Base-by-base conservation (phyloP, 2,113 vertebrate genomes). In the Prolemur simus region DNA sequence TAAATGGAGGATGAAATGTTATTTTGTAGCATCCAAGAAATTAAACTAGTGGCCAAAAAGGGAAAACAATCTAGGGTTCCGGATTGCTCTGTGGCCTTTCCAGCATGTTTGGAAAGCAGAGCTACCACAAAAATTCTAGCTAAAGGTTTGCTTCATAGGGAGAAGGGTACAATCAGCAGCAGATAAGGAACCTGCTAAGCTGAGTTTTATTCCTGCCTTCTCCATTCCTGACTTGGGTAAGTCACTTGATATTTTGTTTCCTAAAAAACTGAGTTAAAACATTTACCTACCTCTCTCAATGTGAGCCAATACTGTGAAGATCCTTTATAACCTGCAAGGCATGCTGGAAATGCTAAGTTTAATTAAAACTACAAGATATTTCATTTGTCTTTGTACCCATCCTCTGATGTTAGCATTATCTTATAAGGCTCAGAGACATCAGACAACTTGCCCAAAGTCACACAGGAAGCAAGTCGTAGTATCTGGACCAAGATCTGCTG, bases 271-370 rank as follows among this genome's bases (percentile, higher is more conserved):
- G n/a, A 95, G n/a, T 78, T 94, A 49, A 69, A 95, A 76, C 21
- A 54, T 37, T 14, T 63, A 25, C 37, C 52, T 58, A 23, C 34
- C 12, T 95, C n/a, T 49, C 90, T 84, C 11, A 4, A 64, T 37
- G 37, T 84, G 39, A 96, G 49, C 58, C 92, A 85, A 66, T 66
- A 64, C 85, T 95, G 21, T 77, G 71, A 92, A 90, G 85, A 25
- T 56, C 49, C 54, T 74, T 66, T 39, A 5, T 69, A 68, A 42
- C 74, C 52, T 82, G 8, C 45, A 90, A 82, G 68, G 27, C 73
- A 69, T 15, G 37, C 71, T 42, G 34, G 91, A 80, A 81, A 71
- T 34, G 39, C 18, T 89, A 42, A 81, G 60, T 89, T 93, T 69
- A 63, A 82, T 89, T 34, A 81, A 73, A 92, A n/a, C 64, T 56